Percentiles rank a stretch among this genome's conserved stretches.
Evolutionary conservation across 2,888 invertebrate genomes (phyloP).

Genomic region (Tenthredo mesomela): DNA sequence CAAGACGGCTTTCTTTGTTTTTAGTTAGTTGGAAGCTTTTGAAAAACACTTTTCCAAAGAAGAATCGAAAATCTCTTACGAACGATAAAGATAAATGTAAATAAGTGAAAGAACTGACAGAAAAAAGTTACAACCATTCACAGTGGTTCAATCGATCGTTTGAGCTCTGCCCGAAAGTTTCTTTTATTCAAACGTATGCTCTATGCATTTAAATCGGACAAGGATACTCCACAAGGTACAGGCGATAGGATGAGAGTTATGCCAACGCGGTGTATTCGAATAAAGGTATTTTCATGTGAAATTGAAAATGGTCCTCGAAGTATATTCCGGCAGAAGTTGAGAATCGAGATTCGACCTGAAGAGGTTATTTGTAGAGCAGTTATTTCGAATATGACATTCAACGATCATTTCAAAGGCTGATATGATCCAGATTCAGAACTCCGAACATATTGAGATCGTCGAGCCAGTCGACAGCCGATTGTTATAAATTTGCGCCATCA

Average conservation of each 20-base stretch:
- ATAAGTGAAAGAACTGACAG: not conserved
- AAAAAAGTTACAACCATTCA: not conserved
- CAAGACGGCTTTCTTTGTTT: not conserved
- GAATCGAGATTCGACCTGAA: not conserved
- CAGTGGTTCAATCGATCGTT: conserved; percentile 24
- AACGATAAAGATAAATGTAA: not conserved
- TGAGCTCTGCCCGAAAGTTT: not conserved
- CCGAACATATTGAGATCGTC: not conserved
- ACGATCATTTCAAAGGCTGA: conserved; percentile 11
- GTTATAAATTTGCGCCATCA: not conserved
- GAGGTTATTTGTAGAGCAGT: not conserved
- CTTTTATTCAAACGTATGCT: conserved; percentile 7
- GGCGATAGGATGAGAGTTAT: not conserved
- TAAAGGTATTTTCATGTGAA: conserved; percentile 12
- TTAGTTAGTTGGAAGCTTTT: not conserved
- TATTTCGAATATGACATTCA: conserved; percentile 9
- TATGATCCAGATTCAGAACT: not conserved
- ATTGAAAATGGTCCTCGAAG: conserved; percentile 25
- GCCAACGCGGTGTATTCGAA: not conserved
- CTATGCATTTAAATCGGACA: conserved; percentile 14
- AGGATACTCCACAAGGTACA: not conserved
- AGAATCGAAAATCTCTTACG: not conserved
- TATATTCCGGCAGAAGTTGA: not conserved
- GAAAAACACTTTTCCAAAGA: not conserved
- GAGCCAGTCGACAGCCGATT: not conserved